Evolutionary conservation across 2,797 vertebrate species (phyloP).

Genomic region (Ptychobarbus kaznakovi): DNA sequence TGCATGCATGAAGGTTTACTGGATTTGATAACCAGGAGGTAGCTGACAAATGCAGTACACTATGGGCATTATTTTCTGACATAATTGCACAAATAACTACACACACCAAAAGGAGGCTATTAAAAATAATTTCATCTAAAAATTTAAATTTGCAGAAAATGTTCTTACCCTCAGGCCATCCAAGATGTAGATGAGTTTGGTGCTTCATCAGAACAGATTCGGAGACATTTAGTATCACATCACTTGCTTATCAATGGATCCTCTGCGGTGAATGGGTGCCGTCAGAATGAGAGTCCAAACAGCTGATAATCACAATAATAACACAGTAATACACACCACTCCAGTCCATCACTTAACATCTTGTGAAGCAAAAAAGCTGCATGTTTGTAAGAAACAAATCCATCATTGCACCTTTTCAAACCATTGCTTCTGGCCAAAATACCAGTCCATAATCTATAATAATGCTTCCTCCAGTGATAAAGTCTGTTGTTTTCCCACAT

Average conservation of each 20-base stretch:
- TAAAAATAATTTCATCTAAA: background rate
- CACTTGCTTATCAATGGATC: background rate
- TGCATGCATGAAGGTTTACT: background rate
- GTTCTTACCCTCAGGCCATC: background rate
- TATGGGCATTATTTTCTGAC: background rate
- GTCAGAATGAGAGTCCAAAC: background rate
- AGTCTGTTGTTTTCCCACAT: background rate
- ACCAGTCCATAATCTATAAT: background rate
- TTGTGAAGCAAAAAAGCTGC: background rate
- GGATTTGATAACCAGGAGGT: background rate
- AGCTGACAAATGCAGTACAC: slow-evolving; percentile 3
- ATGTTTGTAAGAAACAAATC: background rate
- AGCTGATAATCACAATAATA: background rate
- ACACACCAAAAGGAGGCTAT: background rate
- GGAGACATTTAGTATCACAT: background rate
- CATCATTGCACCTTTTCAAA: too few species aligned
- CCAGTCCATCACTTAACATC: background rate
- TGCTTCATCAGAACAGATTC: background rate
- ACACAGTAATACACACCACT: background rate
- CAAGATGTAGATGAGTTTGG: background rate
- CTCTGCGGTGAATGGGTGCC: background rate
- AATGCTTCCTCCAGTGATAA: background rate
- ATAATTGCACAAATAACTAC: background rate
- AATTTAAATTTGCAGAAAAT: background rate
- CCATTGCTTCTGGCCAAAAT: background rate